Conservation (phyloP, 1,140 invertebrate genomes). For the Eciton burchellii region DNA sequence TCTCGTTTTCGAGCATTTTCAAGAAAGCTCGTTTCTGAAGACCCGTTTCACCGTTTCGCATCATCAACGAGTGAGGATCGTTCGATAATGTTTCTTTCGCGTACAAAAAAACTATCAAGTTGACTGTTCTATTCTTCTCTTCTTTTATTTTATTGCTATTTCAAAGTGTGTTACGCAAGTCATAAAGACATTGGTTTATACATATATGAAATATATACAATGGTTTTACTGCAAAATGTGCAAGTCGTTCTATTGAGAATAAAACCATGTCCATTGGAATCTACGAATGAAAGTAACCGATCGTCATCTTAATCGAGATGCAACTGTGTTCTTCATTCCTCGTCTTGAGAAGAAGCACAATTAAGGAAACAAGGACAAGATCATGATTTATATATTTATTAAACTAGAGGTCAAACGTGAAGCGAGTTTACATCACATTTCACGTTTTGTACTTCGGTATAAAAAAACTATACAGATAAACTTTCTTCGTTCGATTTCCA, state of each 20-base stretch:
- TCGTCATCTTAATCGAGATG: constrained; percentile 25
- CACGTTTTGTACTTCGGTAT: constrained; percentile 66
- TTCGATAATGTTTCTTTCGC: not conserved
- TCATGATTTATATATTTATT: constrained; percentile 64
- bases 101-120: constrained; percentile 16
- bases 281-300: constrained; percentile 8
- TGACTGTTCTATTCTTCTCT: constrained; percentile 18
- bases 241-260: constrained; percentile 43
- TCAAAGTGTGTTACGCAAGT: constrained; percentile 28
- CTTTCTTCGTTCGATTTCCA: constrained; percentile 24
- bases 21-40: not conserved
- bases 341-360: not conserved
- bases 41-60: not conserved
- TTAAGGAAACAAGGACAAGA: constrained; percentile 43
- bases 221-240: constrained; percentile 54
- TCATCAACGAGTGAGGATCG: not conserved
- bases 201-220: constrained; percentile 55
- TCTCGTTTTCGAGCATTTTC: too few species aligned
- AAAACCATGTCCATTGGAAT: not conserved
- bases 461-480: constrained; percentile 73
- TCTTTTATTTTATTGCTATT: constrained; percentile 14
- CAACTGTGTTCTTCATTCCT: not conserved
- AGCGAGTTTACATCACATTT: constrained; percentile 52
- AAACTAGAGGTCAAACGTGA: constrained; percentile 57
- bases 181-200: constrained; percentile 51